Conservation (phyloP, 2,888 invertebrate genomes). For the Plebejus melissa region DNA sequence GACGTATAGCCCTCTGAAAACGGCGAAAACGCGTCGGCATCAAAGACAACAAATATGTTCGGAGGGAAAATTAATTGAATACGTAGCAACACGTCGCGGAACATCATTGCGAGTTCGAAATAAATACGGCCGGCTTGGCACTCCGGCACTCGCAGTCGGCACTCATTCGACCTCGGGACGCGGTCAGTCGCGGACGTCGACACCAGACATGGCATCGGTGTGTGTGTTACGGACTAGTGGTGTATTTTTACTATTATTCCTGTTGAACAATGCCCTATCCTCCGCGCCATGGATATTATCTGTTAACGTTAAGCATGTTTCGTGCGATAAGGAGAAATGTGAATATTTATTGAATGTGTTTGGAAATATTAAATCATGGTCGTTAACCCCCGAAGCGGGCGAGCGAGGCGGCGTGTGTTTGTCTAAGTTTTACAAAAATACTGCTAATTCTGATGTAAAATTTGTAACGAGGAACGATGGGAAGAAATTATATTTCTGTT, state of each 20-base stretch:
- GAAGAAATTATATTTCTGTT: constrained; percentile 61
- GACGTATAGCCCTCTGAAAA: background rate
- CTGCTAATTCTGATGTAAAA: constrained; percentile 44
- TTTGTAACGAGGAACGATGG: constrained; percentile 46
- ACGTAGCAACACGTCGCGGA: constrained; percentile 16
- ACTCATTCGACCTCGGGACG: constrained; percentile 35
- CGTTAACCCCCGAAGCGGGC: constrained; percentile 57
- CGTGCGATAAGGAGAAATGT: constrained; percentile 56
- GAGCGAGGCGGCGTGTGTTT: constrained; percentile 45
- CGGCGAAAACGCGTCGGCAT: background rate
- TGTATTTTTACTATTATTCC: constrained; percentile 67
- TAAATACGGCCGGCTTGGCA: constrained; percentile 24
- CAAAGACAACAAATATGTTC: constrained; percentile 1
- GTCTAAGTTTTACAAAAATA: constrained; percentile 38
- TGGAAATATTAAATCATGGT: constrained; percentile 57
- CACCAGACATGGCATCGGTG: constrained; percentile 55
- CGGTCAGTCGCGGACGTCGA: constrained; percentile 25
- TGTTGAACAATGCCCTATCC: constrained; percentile 57
- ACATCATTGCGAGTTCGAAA: constrained; percentile 12
- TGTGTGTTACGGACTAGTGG: constrained; percentile 64
- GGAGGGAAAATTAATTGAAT: constrained; percentile 16
- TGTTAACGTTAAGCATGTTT: constrained; percentile 50
- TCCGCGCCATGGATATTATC: constrained; percentile 70
- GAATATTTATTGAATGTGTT: constrained; percentile 57
- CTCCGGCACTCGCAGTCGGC: constrained; percentile 21